Base-by-base conservation (phyloP, 2,888 invertebrate genomes). In the Megalurothrips usitatus region DNA sequence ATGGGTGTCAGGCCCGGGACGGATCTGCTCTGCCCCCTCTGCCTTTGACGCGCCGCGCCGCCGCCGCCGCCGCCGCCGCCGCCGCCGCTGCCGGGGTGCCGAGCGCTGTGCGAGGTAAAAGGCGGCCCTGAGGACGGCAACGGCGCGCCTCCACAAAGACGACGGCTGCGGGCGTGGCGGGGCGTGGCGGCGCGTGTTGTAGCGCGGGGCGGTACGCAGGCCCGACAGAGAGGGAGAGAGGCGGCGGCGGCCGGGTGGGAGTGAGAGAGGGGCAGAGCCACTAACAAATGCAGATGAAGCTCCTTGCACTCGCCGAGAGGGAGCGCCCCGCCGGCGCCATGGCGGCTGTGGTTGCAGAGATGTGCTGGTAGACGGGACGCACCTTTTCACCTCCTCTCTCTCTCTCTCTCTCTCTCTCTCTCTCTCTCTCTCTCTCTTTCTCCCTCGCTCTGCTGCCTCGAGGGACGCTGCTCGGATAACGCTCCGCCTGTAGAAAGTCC, bases 271-370 rank as follows among this genome's bases (percentile, higher is more conserved):
- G 68, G 68, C 68, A 11, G 19, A 26, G 68, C 68, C 68, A 26
- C 26, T 75, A 75, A 23, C 68, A 75, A 75, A 75, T 75, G 68
- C 68, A 75, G 68, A 75, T 75, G 68, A 75, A 75, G 68, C 68
- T 26, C 68, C 68, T 75, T 75, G 23, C 58, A 58, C 68, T 75
- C 23, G 26, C 58, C 3, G 34, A 43, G 19, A 52, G 52, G 17
- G 58, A 43, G 17, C 17, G 58, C 58, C 52, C 58, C 17, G 19
- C 58, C 58, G 11, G 58, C 58, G n/a, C 58, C 58, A 43, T 43
- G 6, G 58, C 17, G 58, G 58, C 11, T 19, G 58, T 58, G 58
- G 58, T n/a, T 58, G 58, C 58, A 58, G 14, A 52, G 52, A 52
- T 19, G 34, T 43, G 34, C 34, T 43, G 34, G 34, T 43, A 43